Evolutionary conservation across 2,113 vertebrate species (phyloP).

Genomic region (Pampusana beccarii): DNA sequence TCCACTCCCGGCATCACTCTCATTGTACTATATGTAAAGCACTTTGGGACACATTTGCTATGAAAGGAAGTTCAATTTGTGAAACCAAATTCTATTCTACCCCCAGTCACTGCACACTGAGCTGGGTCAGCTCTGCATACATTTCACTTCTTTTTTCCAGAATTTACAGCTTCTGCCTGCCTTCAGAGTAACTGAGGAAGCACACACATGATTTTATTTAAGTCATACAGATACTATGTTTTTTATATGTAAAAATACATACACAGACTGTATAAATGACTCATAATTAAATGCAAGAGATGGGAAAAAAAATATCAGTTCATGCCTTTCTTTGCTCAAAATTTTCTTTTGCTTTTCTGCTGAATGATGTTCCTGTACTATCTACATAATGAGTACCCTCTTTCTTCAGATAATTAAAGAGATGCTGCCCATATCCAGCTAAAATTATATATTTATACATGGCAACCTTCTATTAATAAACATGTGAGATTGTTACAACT

Average conservation of each 20-base stretch:
- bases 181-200: background rate
- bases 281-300: conserved; percentile 13
- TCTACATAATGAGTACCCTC: conserved; percentile 53
- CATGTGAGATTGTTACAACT: conserved; percentile 18
- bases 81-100: conserved; percentile 59
- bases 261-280: background rate
- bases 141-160: background rate
- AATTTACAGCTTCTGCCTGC: background rate
- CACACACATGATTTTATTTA: background rate
- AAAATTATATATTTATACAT: conserved; percentile 64
- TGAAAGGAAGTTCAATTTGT: conserved; percentile 63
- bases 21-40: conserved; percentile 66
- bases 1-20: background rate
- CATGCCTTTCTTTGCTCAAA: background rate
- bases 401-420: conserved; percentile 66
- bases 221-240: background rate
- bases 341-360: conserved; percentile 32
- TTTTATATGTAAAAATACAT: conserved; percentile 25
- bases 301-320: background rate
- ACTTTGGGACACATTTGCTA: conserved; percentile 50
- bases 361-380: conserved; percentile 44
- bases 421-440: conserved; percentile 22
- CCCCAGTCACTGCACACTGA: conserved; percentile 37
- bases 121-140: background rate
- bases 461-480: conserved; percentile 50